These are phyloP conservation scores for Drosophila orosa DNA, from an alignment of 1,140 invertebrate genomes.

Conservation along the genomic window DNA sequence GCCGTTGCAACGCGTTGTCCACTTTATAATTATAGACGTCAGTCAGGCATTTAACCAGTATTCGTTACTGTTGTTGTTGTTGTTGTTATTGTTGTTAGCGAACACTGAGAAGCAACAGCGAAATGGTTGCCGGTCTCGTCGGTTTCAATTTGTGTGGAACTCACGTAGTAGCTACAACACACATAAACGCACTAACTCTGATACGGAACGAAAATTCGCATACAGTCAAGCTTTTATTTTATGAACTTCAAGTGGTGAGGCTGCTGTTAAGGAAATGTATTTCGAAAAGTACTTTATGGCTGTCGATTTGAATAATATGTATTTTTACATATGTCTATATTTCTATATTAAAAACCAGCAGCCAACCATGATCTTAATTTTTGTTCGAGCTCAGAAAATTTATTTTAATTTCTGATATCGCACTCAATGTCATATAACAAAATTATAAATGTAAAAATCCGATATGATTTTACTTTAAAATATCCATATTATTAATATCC, in stretches of 20 bases:
- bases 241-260: not conserved
- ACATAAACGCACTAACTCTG: slow-evolving; percentile 17
- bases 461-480: too few species aligned
- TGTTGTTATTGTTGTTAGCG: slow-evolving; percentile 5
- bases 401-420: too few species aligned
- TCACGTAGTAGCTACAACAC: slow-evolving; percentile 49
- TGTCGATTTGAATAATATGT: not conserved
- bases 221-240: slow-evolving; percentile 21
- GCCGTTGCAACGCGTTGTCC: slow-evolving; percentile 40
- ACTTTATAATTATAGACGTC: slow-evolving; percentile 80
- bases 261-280: not conserved
- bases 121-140: slow-evolving; percentile 60
- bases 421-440: too few species aligned
- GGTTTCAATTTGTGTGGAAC: slow-evolving; percentile 71
- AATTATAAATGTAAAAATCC: too few species aligned
- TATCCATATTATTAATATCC: too few species aligned
- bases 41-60: slow-evolving; percentile 78
- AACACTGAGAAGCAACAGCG: slow-evolving; percentile 31
- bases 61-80: slow-evolving; percentile 17
- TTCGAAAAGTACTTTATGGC: not conserved
- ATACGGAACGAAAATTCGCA: slow-evolving; percentile 21
- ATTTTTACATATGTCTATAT: too few species aligned
- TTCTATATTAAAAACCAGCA: too few species aligned
- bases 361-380: too few species aligned
- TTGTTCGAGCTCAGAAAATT: too few species aligned